These are phyloP conservation scores for Vollenhovia emeryi DNA, from an alignment of 1,140 invertebrate species.

Conservation along the genomic window DNA sequence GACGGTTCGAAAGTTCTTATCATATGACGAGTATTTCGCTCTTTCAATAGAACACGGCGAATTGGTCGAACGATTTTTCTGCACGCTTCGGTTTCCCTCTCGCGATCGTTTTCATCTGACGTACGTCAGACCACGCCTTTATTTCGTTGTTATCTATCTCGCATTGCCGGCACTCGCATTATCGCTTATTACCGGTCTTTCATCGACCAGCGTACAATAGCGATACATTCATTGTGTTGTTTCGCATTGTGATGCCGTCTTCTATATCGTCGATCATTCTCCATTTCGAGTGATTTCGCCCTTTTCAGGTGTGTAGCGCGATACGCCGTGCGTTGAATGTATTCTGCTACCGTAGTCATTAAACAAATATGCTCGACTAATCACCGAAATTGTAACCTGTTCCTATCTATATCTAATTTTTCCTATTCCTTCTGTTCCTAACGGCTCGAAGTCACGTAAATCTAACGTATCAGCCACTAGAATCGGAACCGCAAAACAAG, in stretches of 20 bases:
- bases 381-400: background rate
- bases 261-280: conserved; percentile 31
- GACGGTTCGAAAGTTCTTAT: background rate
- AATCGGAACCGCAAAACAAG: background rate
- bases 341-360: background rate
- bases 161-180: conserved; percentile 24
- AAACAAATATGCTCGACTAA: background rate
- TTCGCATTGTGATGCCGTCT: conserved; percentile 45
- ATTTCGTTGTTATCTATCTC: conserved; percentile 46
- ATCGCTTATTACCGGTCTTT: conserved; percentile 57
- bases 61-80: conserved; percentile 15
- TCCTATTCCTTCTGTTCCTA: background rate
- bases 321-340: background rate
- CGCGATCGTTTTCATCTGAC: conserved; percentile 28
- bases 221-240: conserved; percentile 52
- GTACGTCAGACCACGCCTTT: conserved; percentile 35
- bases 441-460: background rate
- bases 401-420: background rate
- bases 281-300: conserved; percentile 27
- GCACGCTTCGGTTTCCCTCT: background rate
- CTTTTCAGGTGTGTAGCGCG: conserved; percentile 5
- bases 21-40: background rate
- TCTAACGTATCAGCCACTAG: background rate
- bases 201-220: conserved; percentile 40
- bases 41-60: background rate